A percentile compares a stretch with the other conserved stretches of the same genome.
phyloP scores from a whole-genome alignment of 2,888 invertebrate species.

The Xanthia icteritia region DNA sequence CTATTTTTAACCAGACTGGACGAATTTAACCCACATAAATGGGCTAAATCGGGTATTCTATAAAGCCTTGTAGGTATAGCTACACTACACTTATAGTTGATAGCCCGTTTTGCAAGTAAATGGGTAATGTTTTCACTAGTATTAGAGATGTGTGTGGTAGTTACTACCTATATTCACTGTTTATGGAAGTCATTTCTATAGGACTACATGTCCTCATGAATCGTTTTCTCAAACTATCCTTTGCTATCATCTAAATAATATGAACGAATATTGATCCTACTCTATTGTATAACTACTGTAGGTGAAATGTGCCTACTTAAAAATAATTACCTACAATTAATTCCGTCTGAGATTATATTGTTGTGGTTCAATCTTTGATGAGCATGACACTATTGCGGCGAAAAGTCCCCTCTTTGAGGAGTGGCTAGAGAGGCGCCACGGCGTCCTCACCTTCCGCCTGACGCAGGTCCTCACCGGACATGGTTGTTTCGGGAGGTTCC shows the following conservation, averaged over 20 bases:
- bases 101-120: neutral
- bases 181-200: slow-evolving; percentile 14
- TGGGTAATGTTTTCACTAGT: neutral
- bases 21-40: slow-evolving; percentile 17
- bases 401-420: too few species aligned
- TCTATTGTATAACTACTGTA: neutral
- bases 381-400: too few species aligned
- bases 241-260: neutral
- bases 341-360: neutral
- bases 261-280: neutral
- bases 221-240: slow-evolving; percentile 16
- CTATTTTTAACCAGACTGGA: neutral
- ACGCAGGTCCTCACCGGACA: too few species aligned
- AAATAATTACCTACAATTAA: neutral
- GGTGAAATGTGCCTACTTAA: neutral
- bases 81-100: neutral
- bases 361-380: neutral
- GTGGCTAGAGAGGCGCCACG: too few species aligned
- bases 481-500: too few species aligned
- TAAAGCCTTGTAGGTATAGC: neutral
- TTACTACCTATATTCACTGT: slow-evolving; percentile 1
- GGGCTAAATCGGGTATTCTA: slow-evolving; percentile 1
- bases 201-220: slow-evolving; percentile 9
- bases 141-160: slow-evolving; percentile 6
- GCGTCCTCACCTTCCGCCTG: too few species aligned